phyloP scores from a whole-genome alignment of 2,888 invertebrate species.

The Dione vanillae region DNA sequence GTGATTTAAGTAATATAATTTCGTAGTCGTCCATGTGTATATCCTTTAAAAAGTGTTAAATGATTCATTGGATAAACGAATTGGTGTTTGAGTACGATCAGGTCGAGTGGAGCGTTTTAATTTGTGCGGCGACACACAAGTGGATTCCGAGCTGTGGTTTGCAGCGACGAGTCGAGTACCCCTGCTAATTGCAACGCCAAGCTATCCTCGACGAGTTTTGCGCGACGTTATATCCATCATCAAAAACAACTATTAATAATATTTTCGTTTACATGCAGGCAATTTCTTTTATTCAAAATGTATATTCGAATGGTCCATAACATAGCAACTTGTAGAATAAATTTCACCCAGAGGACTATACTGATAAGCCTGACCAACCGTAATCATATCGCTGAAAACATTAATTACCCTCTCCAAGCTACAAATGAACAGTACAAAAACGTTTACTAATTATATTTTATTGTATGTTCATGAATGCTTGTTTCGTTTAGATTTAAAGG shows the following conservation, averaged over 20 bases:
- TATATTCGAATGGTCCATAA: slow-evolving; percentile 47
- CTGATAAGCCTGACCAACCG: slow-evolving; percentile 75
- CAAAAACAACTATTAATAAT: slow-evolving; percentile 59
- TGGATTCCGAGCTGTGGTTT: slow-evolving; percentile 72
- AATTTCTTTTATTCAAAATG: slow-evolving; percentile 23
- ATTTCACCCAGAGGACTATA: slow-evolving; percentile 68
- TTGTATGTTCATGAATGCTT: slow-evolving; percentile 58
- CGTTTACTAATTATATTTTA: slow-evolving; percentile 73
- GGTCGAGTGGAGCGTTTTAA: slow-evolving; percentile 81
- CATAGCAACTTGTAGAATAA: slow-evolving; percentile 52
- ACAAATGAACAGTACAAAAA: slow-evolving; percentile 66
- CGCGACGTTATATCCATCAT: slow-evolving; percentile 58
- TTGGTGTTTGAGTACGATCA: slow-evolving; percentile 71
- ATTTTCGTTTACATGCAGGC: slow-evolving; percentile 3
- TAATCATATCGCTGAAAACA: slow-evolving; percentile 77
- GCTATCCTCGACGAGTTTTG: slow-evolving; percentile 64
- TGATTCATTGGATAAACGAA: slow-evolving; percentile 70
- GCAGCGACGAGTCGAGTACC: slow-evolving; percentile 74
- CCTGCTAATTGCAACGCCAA: slow-evolving; percentile 80
- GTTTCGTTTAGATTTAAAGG: slow-evolving; percentile 53
- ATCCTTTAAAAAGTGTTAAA: slow-evolving; percentile 52
- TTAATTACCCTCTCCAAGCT: slow-evolving; percentile 75
- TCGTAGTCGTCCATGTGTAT: background rate
- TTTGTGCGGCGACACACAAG: slow-evolving; percentile 82
- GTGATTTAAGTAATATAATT: background rate